These are phyloP conservation scores for Antitype chi DNA, from an alignment of 2,888 invertebrate genomes.

Conservation along the genomic window DNA sequence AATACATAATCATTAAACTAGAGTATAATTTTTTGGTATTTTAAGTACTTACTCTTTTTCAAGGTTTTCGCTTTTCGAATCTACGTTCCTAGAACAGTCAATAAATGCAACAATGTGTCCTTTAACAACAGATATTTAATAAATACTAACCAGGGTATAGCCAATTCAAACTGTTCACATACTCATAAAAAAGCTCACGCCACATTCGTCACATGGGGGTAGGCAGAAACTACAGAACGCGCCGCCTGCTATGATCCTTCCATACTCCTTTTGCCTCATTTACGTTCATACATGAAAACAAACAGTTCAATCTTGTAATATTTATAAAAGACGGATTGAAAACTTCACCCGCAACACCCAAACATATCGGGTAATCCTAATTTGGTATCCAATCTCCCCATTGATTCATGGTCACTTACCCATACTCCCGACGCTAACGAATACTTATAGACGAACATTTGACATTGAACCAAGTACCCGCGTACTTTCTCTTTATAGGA, in stretches of 20 bases:
- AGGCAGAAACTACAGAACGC: no score
- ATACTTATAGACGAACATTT: slow-evolving; percentile 62
- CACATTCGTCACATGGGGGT: no score
- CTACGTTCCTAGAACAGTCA: neutral
- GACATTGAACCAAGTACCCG: slow-evolving; percentile 52
- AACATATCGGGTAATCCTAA: slow-evolving; percentile 73
- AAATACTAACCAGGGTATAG: neutral
- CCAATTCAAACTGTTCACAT: neutral
- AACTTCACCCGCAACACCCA: slow-evolving; percentile 31
- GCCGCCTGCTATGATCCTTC: no score
- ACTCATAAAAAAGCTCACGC: no score
- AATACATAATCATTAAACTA: neutral
- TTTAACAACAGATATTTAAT: no score
- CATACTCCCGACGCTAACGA: slow-evolving; percentile 72
- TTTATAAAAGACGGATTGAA: slow-evolving; percentile 5
- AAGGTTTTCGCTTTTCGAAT: neutral
- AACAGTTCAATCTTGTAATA: neutral
- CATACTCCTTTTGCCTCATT: no score
- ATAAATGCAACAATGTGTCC: neutral
- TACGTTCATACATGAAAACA: no score
- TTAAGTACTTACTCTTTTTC: neutral
- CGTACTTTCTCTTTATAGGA: slow-evolving; percentile 57
- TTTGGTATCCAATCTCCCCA: slow-evolving; percentile 76
- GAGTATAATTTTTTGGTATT: neutral
- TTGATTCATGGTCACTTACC: slow-evolving; percentile 72